Evolutionary conservation across 2,113 vertebrate genomes (phyloP), one percentile per base, ranked within the genome.

Genomic region (Cariama cristata): DNA sequence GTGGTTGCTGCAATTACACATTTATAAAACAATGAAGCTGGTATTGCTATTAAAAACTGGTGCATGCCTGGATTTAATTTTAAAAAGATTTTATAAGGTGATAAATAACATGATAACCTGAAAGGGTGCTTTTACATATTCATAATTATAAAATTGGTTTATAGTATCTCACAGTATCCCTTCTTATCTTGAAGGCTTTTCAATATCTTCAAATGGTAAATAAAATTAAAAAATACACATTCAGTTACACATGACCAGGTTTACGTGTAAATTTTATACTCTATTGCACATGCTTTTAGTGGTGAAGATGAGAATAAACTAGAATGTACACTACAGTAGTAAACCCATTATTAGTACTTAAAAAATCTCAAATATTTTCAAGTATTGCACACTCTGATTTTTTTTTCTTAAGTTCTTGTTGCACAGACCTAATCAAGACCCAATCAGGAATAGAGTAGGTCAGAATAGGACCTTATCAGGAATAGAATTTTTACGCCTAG

Each of bases 111-210:
- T 60, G 76, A 69, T 69, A 81, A 74, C 38, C 60, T 50, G 38
- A 67, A 79, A 86, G 56, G 24, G 40, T 92, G 50, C 32, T 92
- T 88, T 86, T 90, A 35, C 45, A 50, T 95, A 93, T 88, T 92
- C 58, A 73, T 94, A 68, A 82, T 49, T 53, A 35, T 56, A 49
- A 81, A 84, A 80, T 45, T 80, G 50, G 30, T 72, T 94, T 90
- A 45, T 75, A 93, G 19, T 55, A 58, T 86, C 55, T 90, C n/a
- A 35, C 32, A 23, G 5, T 91, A 20, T 66, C 55, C 76, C 17
- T 64, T 92, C 14, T 82, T 86, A n/a, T 55, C 44, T 60, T 93
- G 33, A 83, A 94, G 53, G 50, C 58, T 91, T 93, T 95, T 87
- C 33, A 3, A 2, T 62, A 15, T 77, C 80, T 86, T 89, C 33